phyloP scores from a whole-genome alignment of 2,113 vertebrate genomes.

The Cebidichthys violaceus region DNA sequence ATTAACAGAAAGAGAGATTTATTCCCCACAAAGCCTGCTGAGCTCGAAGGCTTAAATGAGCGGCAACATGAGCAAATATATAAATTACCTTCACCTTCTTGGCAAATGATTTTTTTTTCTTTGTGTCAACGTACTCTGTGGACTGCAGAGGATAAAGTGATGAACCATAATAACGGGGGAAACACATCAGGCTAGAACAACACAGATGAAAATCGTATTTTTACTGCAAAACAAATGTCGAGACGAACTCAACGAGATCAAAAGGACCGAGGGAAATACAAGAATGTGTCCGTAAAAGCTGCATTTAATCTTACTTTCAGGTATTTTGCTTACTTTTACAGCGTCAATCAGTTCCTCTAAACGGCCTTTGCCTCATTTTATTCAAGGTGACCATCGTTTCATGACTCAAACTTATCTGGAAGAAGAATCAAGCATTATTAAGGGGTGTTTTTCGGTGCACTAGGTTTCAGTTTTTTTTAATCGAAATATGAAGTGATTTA shows the following conservation, averaged over 20 bases:
- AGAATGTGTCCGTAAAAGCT: background rate
- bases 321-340: background rate
- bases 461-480: background rate
- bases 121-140: background rate
- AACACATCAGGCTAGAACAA: background rate
- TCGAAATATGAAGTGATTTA: background rate
- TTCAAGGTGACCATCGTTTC: background rate
- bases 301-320: background rate
- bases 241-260: background rate
- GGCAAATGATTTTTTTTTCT: conserved; percentile 1
- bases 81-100: background rate
- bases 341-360: background rate
- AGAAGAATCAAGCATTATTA: background rate
- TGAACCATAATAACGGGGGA: background rate
- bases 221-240: background rate
- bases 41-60: background rate
- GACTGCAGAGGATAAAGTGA: conserved; percentile 2
- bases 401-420: background rate
- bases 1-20: conserved; percentile 32
- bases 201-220: background rate
- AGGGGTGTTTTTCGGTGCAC: background rate
- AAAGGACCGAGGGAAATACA: background rate
- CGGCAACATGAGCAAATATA: background rate
- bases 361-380: too few relatives aligned
- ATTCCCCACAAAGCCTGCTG: conserved; percentile 1